Conservation (phyloP, 1,140 invertebrate genomes). For the Oryctes rhinoceros region DNA sequence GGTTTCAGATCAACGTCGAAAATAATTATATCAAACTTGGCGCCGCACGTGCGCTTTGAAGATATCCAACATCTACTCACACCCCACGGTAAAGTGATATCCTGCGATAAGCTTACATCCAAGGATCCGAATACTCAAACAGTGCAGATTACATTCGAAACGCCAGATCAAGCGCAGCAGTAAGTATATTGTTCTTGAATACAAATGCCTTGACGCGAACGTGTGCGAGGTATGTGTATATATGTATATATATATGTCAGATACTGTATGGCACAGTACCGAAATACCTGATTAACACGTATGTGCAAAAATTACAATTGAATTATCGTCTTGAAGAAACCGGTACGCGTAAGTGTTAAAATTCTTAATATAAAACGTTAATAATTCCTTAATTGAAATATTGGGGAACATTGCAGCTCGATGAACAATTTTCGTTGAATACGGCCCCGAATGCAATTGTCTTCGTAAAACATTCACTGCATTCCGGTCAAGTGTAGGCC, state of each 20-base stretch:
- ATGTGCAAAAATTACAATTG: too few relatives aligned
- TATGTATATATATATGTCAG: too few relatives aligned
- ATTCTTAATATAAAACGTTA: too few relatives aligned
- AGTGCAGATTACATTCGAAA: constrained; percentile 87
- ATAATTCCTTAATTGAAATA: too few relatives aligned
- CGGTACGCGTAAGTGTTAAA: too few relatives aligned
- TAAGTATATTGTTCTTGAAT: constrained; percentile 66
- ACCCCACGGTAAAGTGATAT: constrained; percentile 81
- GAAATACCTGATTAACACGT: too few relatives aligned
- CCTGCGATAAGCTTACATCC: constrained; percentile 83
- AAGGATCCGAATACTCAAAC: constrained; percentile 81
- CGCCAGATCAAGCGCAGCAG: constrained; percentile 87
- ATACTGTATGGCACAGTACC: too few relatives aligned
- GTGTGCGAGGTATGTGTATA: too few relatives aligned
- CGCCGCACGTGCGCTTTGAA: constrained; percentile 80
- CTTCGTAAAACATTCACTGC: constrained; percentile 5
- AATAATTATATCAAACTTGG: constrained; percentile 87
- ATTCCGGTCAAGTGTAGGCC: constrained; percentile 33
- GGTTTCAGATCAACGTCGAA: constrained; percentile 79
- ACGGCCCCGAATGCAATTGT: neutral
- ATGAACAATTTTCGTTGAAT: too few relatives aligned
- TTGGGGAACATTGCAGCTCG: too few relatives aligned
- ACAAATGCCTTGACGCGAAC: neutral
- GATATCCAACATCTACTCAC: constrained; percentile 84
- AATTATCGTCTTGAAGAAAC: too few relatives aligned